Conservation (phyloP, 2,888 invertebrate species). For the Ommatoiulus sabulosus region DNA sequence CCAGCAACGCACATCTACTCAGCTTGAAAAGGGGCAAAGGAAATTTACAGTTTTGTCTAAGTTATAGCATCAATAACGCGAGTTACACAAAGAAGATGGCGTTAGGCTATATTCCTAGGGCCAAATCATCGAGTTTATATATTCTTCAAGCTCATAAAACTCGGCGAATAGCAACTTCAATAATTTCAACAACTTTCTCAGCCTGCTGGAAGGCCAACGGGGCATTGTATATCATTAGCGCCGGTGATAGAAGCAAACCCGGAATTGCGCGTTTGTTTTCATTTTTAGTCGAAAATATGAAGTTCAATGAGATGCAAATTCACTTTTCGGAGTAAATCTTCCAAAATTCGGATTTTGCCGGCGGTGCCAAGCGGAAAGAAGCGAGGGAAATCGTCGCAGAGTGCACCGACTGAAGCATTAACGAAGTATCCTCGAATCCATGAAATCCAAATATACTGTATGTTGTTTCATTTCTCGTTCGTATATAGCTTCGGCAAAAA, state of each 20-base stretch:
- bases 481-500: background rate
- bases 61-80: background rate
- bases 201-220: background rate
- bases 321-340: constrained; percentile 25
- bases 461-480: background rate
- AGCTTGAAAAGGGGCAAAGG: too few relatives aligned
- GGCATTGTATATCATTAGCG: background rate
- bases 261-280: constrained; percentile 16
- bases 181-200: background rate
- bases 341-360: background rate
- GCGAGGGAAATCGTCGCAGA: background rate
- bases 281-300: constrained; percentile 30
- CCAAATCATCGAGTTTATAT: background rate
- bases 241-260: background rate
- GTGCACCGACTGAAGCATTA: background rate
- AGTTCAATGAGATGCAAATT: constrained; percentile 41
- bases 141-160: background rate
- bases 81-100: background rate
- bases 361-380: background rate
- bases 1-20: too few relatives aligned
- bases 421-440: background rate
- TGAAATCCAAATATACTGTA: background rate
- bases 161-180: background rate
- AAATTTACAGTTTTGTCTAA: background rate
- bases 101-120: background rate